Base-by-base conservation (phyloP, 2,797 vertebrate genomes). In the Pseudochaenichthys georgianus region DNA sequence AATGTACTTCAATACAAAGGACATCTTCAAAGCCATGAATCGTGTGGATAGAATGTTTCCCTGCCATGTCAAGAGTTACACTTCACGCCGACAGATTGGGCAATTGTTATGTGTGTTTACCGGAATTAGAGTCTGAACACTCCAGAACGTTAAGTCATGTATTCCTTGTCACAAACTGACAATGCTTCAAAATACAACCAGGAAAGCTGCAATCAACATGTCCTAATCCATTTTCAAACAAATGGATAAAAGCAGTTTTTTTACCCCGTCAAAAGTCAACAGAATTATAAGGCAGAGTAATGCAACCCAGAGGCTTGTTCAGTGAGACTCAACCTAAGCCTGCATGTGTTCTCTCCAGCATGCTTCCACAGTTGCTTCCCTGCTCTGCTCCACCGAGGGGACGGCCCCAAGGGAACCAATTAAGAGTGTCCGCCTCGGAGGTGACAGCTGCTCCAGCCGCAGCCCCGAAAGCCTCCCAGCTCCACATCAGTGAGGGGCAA, bases 321-420 rank as follows among this genome's bases (percentile, higher is more conserved):
- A 31, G 55, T 63, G 42, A 63, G 52, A 78, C 77, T 86, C 72
- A 81, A 78, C 73, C 51, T 19, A 64, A 57, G 73, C 58, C 46
- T 86, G 67, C 57, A 34, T 43, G 46, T 54, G 38, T 58, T 87
- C 65, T 78, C 63, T 62, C 59, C 16, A 1, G 54, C 82, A 77
- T 79, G 75, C 75, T 83, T 83, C 69, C 42, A 61, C 70, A 70
- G 48, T 70, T 68, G 68, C 54, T 50, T 74, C 71, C 86, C 79
- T 23, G 70, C 74, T 85, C 85, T 71, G 65, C 78, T 85, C 58
- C 66, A 81, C 76, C 80, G 41, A 58, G 69, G 61, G 83, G 54
- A 67, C 53, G 2, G 73, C 78, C 91, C 79, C 85, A 31, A 53
- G 89, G 87, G 89, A 93, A 83, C 86, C 88, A 93, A 92, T 93